Evolutionary conservation across 1,140 invertebrate species (phyloP).

Genomic region (Monochamus saltuarius): DNA sequence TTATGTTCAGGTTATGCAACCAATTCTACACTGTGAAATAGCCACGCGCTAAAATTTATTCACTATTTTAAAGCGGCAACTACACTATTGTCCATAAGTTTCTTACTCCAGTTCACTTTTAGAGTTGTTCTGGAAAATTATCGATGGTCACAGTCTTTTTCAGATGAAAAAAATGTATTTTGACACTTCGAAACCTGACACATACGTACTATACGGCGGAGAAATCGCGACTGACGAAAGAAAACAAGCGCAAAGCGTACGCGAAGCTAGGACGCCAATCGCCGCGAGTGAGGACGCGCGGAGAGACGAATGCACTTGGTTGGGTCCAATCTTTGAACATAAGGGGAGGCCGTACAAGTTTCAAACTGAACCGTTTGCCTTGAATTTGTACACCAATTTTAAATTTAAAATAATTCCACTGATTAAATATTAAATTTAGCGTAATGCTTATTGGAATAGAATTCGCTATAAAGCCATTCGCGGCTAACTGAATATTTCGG

Average conservation of each 20-base stretch:
- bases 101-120: too few relatives aligned
- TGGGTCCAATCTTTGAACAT: constrained; percentile 12
- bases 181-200: too few relatives aligned
- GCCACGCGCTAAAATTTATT: constrained; percentile 11
- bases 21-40: constrained; percentile 32
- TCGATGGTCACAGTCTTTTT: too few relatives aligned
- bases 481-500: neutral
- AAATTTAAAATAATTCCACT: constrained; percentile 3
- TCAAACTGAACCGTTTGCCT: constrained; percentile 15
- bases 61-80: too few relatives aligned
- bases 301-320: constrained; percentile 9
- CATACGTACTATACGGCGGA: too few relatives aligned
- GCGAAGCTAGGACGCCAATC: neutral
- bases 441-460: neutral
- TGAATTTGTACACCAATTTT: constrained; percentile 15
- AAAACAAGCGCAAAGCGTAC: constrained; percentile 7
- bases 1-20: constrained; percentile 35
- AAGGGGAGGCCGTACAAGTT: constrained; percentile 32
- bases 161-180: too few relatives aligned
- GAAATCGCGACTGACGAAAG: constrained; percentile 6
- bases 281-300: neutral
- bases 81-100: too few relatives aligned
- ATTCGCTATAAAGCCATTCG: too few relatives aligned
- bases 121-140: too few relatives aligned
- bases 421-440: neutral